Evolutionary conservation across 2,797 vertebrate species (phyloP), one percentile per base, ranked within the genome.

Genomic region (Sebastes kiyomatsui): DNA sequence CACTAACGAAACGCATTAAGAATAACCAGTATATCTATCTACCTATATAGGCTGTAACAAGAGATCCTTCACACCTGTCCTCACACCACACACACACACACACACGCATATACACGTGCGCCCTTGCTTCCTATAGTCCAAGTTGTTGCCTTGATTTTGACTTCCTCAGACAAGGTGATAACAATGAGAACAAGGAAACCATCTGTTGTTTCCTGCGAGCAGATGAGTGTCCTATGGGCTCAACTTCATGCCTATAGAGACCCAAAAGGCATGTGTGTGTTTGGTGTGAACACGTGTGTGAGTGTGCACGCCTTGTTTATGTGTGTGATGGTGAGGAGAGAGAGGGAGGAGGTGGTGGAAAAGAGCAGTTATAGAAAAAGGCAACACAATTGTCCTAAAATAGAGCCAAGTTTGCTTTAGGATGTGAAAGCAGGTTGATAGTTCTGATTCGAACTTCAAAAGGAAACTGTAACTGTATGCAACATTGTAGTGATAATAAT

Each of bases 191-290:
- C 79, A 87, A 86, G 86, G 69, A 92, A 92, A 88, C 90, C 90
- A 94, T 94, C 92, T 93, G 92, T 85, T 90, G 86, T 92, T 90
- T 81, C 75, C 81, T 83, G 60, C 23, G 67, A 91, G 73, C 90
- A 93, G 88, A 89, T 77, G 91, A 91, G 77, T 84, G 85, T 92
- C 88, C 92, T 86, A 30, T 90, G 88, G 87, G 92, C 88, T 90
- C 72, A 78, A 79, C 85, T 89, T 89, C 85, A 92, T 60, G 73
- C 85, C 81, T 84, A 35, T 86, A 49, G 79, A 77, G 69, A 67
- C 23, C 10, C 20, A 66, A 66, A 27, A 35, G 33, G 81, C 20
- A 73, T 66, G 62, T 32, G 67, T 10, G 38, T 27, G 55, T 11
- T 27, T 16, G 62, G 67, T 27, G 67, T 35, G 23, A 12, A 59